Evolutionary conservation across 2,113 vertebrate genomes (phyloP).

Genomic region (Ammodytes marinus): DNA sequence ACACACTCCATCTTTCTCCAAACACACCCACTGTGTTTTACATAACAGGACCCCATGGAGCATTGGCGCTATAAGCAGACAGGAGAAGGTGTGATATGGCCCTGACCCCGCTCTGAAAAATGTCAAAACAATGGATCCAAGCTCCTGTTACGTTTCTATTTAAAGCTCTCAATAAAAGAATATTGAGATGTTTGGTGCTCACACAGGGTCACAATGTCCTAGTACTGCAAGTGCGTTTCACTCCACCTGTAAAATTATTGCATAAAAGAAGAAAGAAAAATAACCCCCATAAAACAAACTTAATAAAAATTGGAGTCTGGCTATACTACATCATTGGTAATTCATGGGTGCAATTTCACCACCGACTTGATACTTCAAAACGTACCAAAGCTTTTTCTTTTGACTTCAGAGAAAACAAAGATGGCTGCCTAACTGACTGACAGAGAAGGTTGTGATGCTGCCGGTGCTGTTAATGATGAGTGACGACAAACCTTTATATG

Average conservation of each 20-base stretch:
- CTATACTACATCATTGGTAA: background rate
- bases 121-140: slow-evolving; percentile 28
- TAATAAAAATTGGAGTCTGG: too few relatives aligned
- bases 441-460: background rate
- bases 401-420: background rate
- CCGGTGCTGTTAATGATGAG: background rate
- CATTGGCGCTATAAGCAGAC: slow-evolving; percentile 18
- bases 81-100: slow-evolving; percentile 55
- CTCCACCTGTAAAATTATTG: background rate
- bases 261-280: too few relatives aligned
- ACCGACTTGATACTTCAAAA: background rate
- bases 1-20: slow-evolving; percentile 4
- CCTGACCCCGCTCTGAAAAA: slow-evolving; percentile 54
- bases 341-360: background rate
- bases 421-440: background rate
- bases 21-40: slow-evolving; percentile 34
- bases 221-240: background rate
- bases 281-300: too few relatives aligned
- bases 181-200: background rate
- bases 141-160: slow-evolving; percentile 27
- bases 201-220: background rate
- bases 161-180: slow-evolving; percentile 25
- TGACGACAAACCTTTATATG: background rate
- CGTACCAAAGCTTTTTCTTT: background rate
- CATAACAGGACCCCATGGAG: slow-evolving; percentile 27